These are phyloP conservation scores for Bos indicus DNA, from an alignment of 2,113 vertebrate species.

Conservation along the genomic window DNA sequence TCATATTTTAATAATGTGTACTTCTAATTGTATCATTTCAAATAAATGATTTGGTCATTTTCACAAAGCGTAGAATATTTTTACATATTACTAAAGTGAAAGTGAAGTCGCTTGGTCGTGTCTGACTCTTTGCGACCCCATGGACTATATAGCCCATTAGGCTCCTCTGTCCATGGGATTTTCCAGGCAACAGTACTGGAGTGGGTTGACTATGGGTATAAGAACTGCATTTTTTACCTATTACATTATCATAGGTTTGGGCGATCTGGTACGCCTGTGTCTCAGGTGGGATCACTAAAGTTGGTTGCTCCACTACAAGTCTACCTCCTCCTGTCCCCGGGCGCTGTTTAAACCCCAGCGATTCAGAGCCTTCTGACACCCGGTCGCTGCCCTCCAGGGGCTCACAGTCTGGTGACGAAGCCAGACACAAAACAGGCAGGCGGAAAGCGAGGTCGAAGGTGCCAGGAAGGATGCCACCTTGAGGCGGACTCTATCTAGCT, in stretches of 20 bases:
- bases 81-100: background rate
- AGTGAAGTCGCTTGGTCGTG: background rate
- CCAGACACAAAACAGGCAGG: background rate
- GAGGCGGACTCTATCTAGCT: too few relatives aligned
- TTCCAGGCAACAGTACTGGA: background rate
- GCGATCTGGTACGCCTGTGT: background rate
- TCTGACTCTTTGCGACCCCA: background rate
- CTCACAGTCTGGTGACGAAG: background rate
- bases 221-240: background rate
- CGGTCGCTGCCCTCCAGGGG: background rate
- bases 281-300: background rate
- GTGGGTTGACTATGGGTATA: background rate
- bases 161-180: background rate
- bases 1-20: background rate
- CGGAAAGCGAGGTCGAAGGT: background rate
- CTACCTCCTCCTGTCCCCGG: background rate
- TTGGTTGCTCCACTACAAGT: accelerated
- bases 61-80: background rate
- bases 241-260: background rate
- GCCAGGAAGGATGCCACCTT: background rate
- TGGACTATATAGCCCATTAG: background rate
- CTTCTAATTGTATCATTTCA: background rate
- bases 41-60: background rate
- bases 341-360: background rate
- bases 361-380: background rate